Base-by-base conservation (phyloP, 2,797 vertebrate species). In the Oryzias sinensis region DNA sequence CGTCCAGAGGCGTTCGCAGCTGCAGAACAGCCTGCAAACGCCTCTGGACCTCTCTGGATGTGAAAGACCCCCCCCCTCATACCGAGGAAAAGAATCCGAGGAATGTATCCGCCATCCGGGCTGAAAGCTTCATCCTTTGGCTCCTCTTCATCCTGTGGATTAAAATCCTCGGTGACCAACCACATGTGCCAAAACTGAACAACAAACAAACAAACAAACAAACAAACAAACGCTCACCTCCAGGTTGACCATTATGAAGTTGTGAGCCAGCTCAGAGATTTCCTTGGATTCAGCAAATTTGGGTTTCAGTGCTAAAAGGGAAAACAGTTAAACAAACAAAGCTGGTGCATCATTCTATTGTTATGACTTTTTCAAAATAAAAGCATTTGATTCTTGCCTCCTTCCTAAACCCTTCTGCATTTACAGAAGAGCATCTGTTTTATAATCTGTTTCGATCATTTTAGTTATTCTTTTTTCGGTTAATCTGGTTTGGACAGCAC, bases 21-120 rank as follows among this genome's bases (percentile, higher is more conserved):
- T 22, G 3, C 20, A 22, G 20, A 22, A 22, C 20, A 18, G 18
- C 18, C 18, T 18, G 18, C 18, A 18, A 18, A 18, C 18, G 18
- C 18, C 18, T 18, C 18, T 18, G 18, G 18, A 18, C 18, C 2
- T 37, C 9, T 37, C 9, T 8, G 7, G 29, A 11, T 33, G 29
- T 33, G 9, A 33, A 33, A 33, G 9, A 37, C 33, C 33, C 14
- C 27, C 51, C 43, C 24, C 79, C 13, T 43, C 49, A 66, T 92
- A 99, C 97, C 97, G 54, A 99, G 91, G 85, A 99, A 99, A 72
- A 99, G 92, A 83, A 99, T 99, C 80, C 97, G 93, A 68, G 97
- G 97, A 89, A 99, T 98, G 79, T 99, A 99, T 67, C 95, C 94
- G 8, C 97, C 97, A 62, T 99, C 97, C 3, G 97, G 97, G 69